Base-by-base conservation (phyloP, 2,888 invertebrate genomes). In the Poecilus cupreus region DNA sequence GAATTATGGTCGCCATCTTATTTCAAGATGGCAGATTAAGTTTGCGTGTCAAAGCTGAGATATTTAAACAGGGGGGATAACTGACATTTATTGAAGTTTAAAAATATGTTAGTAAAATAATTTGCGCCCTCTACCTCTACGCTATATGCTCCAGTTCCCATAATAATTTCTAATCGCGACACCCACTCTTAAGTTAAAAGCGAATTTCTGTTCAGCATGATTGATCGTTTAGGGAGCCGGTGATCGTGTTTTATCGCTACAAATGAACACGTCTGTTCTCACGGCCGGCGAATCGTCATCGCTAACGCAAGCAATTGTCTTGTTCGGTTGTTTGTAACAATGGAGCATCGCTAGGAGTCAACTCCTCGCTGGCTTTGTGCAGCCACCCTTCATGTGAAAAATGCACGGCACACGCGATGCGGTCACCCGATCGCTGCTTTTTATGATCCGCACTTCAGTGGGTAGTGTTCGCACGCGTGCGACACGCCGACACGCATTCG, bases 331-430 rank as follows among this genome's bases (percentile, higher is more conserved):
- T 68, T 37, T 68, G 64, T 68, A 68, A 68, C 64, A 68, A 68
- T 68, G 37, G 64, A 51, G 4, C 51, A 51, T 51, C 51, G 51
- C 18, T 51, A 4, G 51, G 13, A 51, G 51, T 51, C 51, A 51
- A 51, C 43, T 43, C 64, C 16, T 8, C 16, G 64, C 18, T 26
- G 24, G 8, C 5, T 68, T n/a, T n/a, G 32, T 11, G 16, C 76
- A 39, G 11, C 57, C 51, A 22, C 76, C 57, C 57, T 76, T 39
- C 57, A 76, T 76, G 37, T 76, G 76, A 76, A 76, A 76, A 76
- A 57, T 57, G 39, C 57, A 76, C 76, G 39, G 13, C 57, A 76
- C 76, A 57, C 76, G 76, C 76, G 32, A 37, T 76, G 57, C 37
- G 74, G 72, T 26, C 76, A 76, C 54, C 32, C 64, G 64, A 68